Conservation (phyloP, 2,888 invertebrate species). For the Macropis europaea region DNA sequence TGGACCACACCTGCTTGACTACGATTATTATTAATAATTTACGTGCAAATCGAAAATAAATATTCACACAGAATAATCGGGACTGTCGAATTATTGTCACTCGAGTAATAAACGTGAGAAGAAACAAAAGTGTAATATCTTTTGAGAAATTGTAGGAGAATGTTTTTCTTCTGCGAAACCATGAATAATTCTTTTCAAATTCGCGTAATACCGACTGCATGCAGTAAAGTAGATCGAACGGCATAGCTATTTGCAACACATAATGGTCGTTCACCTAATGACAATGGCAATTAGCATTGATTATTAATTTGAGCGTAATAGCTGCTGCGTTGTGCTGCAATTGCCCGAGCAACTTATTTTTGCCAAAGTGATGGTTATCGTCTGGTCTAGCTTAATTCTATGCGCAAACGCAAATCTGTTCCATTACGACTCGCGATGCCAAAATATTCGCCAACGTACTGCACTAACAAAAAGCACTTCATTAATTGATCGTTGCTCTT, state of each 20-base stretch:
- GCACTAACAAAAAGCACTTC: not conserved
- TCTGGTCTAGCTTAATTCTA: conserved; percentile 9
- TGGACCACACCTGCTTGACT: not conserved
- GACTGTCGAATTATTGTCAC: conserved; percentile 4
- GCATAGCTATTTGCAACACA: conserved; percentile 25
- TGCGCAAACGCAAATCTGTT: conserved; percentile 21
- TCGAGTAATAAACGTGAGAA: not conserved
- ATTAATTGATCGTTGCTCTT: not conserved
- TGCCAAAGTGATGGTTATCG: conserved; percentile 41
- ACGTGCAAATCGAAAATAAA: conserved; percentile 15
- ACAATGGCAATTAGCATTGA: conserved; percentile 55
- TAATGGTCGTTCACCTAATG: conserved; percentile 51
- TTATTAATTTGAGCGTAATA: conserved; percentile 53
- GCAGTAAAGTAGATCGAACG: conserved; percentile 25
- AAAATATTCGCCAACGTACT: not conserved
- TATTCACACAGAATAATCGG: not conserved
- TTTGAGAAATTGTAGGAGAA: too few relatives aligned
- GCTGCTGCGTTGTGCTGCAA: conserved; percentile 25
- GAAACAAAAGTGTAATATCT: too few relatives aligned
- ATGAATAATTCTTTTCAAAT: conserved; percentile 3
- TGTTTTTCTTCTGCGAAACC: too few relatives aligned
- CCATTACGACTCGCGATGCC: not conserved
- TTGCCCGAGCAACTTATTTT: conserved; percentile 41
- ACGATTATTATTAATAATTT: conserved; percentile 1
- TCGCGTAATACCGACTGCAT: not conserved